These are phyloP conservation scores for Tigriopus japonicus DNA, from an alignment of 1,140 invertebrate genomes.

Conservation along the genomic window DNA sequence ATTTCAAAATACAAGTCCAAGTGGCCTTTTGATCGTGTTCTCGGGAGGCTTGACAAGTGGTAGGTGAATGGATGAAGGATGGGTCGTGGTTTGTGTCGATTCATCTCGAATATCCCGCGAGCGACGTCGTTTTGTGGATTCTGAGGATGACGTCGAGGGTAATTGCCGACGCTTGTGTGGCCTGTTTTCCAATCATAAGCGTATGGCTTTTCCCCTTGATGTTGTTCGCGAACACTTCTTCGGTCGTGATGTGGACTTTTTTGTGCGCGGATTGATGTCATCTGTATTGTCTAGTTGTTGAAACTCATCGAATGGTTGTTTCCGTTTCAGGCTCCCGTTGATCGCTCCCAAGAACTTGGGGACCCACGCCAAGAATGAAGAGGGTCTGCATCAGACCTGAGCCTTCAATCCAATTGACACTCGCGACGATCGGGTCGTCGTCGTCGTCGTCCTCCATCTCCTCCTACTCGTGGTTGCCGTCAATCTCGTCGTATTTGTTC, in stretches of 20 bases:
- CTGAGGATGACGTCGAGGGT: too few relatives aligned
- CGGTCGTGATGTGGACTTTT: too few relatives aligned
- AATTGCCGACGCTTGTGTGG: too few relatives aligned
- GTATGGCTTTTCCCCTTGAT: slow-evolving; percentile 16
- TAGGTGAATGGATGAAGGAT: too few relatives aligned
- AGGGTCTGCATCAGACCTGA: neutral
- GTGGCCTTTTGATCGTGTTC: too few relatives aligned
- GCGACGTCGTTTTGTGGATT: too few relatives aligned
- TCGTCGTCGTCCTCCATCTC: neutral
- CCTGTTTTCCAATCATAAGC: slow-evolving; percentile 8
- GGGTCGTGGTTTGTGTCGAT: too few relatives aligned
- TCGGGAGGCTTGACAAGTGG: too few relatives aligned
- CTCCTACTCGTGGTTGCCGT: neutral
- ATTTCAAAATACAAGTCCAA: too few relatives aligned
- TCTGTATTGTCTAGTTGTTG: too few relatives aligned
- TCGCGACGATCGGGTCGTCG: neutral
- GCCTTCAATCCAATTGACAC: neutral
- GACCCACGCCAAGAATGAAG: neutral
- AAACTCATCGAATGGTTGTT: neutral
- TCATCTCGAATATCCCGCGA: too few relatives aligned
- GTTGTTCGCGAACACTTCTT: neutral
- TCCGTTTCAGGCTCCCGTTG: neutral
- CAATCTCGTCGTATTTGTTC: neutral
- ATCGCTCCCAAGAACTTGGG: neutral
- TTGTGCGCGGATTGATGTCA: too few relatives aligned